These are phyloP conservation scores for Lithophane socia DNA, from an alignment of 2,888 invertebrate genomes.

Conservation along the genomic window DNA sequence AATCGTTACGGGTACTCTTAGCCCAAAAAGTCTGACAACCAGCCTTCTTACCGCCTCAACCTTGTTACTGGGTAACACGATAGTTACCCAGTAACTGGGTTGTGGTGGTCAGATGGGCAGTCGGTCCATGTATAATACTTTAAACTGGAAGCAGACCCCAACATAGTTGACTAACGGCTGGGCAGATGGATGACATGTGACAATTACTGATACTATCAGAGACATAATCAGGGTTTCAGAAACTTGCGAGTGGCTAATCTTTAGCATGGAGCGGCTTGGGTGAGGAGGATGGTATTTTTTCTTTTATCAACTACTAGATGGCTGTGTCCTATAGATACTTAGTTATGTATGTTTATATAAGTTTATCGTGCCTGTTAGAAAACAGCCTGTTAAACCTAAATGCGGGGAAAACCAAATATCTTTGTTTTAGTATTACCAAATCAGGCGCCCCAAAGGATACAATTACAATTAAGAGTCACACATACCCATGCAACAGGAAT, in stretches of 20 bases:
- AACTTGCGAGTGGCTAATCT: not conserved
- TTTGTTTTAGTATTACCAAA: no score
- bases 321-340: not conserved
- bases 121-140: no score
- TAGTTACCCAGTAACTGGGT: no score
- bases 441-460: no score
- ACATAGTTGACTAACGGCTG: not conserved
- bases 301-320: not conserved
- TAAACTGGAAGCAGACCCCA: not conserved
- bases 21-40: not conserved
- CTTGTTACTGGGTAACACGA: not conserved
- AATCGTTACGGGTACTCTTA: not conserved
- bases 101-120: no score
- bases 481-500: no score
- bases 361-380: conserved; percentile 34
- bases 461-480: no score
- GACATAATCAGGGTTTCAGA: not conserved
- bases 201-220: not conserved
- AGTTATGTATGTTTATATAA: conserved; percentile 4
- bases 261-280: not conserved
- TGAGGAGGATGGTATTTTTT: not conserved
- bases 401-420: no score
- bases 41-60: not conserved
- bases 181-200: not conserved
- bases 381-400: no score